A percentile compares a stretch with the other conserved stretches of the same genome.
Conservation (phyloP, 2,113 vertebrate genomes). For the Riparia riparia region DNA sequence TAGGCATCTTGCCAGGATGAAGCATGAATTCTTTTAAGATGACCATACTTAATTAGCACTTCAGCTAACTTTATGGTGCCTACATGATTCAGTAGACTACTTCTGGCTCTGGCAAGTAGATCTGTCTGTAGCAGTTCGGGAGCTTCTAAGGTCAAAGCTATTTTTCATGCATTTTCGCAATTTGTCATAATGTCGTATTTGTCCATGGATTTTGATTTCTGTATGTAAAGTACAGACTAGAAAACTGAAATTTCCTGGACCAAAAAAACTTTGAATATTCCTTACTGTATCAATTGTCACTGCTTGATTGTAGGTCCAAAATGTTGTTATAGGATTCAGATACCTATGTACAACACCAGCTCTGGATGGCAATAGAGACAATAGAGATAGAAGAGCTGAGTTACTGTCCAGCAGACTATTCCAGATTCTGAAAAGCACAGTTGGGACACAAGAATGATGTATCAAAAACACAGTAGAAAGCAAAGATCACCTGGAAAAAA, state of each 20-base stretch:
- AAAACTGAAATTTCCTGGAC: not conserved
- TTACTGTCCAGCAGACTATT: not conserved
- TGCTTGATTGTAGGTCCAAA: not conserved
- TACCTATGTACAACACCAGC: not conserved
- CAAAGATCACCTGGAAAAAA: not conserved
- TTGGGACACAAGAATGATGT: not conserved
- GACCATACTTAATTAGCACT: slow-evolving; percentile 72
- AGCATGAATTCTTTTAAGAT: slow-evolving; percentile 48
- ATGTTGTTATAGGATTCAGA: not conserved
- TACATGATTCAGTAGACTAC: slow-evolving; percentile 27
- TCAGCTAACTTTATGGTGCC: slow-evolving; percentile 62
- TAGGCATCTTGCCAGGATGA: slow-evolving; percentile 70
- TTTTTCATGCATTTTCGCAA: not conserved
- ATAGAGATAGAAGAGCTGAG: not conserved
- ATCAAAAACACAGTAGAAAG: slow-evolving; percentile 21
- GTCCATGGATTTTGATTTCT: not conserved
- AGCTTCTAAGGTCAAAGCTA: slow-evolving; percentile 9
- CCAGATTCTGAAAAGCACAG: not conserved
- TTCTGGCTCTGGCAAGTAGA: slow-evolving; percentile 8
- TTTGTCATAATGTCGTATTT: not conserved
- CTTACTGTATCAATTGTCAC: not conserved
- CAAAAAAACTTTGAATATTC: not conserved
- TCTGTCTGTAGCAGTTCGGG: not conserved
- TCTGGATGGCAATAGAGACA: not conserved
- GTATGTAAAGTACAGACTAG: not conserved